Base-by-base conservation (phyloP, 2,888 invertebrate species). In the Eilema caniola region DNA sequence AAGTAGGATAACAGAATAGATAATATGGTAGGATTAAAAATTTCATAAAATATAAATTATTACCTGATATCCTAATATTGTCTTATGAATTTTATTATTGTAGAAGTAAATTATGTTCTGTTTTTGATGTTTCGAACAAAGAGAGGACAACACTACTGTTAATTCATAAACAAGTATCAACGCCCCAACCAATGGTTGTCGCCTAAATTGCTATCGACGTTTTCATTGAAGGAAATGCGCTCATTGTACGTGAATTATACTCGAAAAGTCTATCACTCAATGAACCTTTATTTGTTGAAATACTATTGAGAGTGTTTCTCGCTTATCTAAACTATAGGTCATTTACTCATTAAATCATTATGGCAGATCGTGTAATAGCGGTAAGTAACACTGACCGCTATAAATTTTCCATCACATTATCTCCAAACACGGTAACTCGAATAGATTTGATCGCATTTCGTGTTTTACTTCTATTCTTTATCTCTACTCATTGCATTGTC, bases 361-460 rank as follows among this genome's bases (percentile, higher is more conserved):
- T 94, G 93, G 83, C 90, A 69, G 94, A 94, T 71, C 90, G 93
- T 82, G 85, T 90, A 28, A 93, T 93, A 82, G 92, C 94, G 76
- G 94, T 94, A 86, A 90, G 93, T 89, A 76, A 64, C 67, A 67
- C 41, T 23, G 67, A 24, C 72, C 66, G 64, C 70, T 72, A 69
- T 66, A 72, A 11, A 20, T 78, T 75, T 75, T 67, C 60, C 68
- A 69, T 69, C 53, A 61, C 33, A 77, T 77, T 80, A 75, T 75
- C 78, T 79, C 66, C 73, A 83, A 83, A 82, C 78, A 79, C 70
- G 69, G 79, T 73, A 84, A 86, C 83, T 84, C 85, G 86, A 85
- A 76, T 71, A 66, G 64, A 72, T 76, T 75, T 73, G 71, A 59
- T 65, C 66, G 33, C 68, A 74, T 77, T 75, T 79, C 72, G 77